These are phyloP conservation scores for Phalacrocorax aristotelis DNA, from an alignment of 2,113 vertebrate species.

Conservation along the genomic window DNA sequence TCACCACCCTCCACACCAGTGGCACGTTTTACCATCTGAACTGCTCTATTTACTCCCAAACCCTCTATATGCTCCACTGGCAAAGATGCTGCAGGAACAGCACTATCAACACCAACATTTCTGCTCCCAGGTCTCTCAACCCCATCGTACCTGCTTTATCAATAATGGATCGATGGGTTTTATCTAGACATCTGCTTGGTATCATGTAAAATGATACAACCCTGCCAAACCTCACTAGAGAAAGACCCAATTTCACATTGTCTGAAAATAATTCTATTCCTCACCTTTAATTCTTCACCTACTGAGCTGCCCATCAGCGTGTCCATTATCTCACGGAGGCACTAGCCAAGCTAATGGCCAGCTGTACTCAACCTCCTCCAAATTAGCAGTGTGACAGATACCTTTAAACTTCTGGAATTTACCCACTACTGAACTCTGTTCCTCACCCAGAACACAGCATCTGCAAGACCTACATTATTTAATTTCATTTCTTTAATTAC, in stretches of 20 bases:
- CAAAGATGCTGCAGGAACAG: background rate
- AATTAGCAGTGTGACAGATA: background rate
- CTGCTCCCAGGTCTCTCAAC: background rate
- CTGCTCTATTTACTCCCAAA: background rate
- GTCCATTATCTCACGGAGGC: background rate
- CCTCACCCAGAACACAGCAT: background rate
- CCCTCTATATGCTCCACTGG: background rate
- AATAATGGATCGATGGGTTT: fast-evolving
- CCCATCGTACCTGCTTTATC: background rate
- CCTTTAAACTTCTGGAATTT: background rate
- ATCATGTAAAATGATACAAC: background rate
- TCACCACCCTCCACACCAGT: background rate
- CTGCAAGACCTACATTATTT: background rate
- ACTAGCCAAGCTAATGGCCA: background rate
- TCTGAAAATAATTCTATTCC: background rate
- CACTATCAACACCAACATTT: background rate
- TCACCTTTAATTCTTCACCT: background rate
- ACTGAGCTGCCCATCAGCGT: background rate
- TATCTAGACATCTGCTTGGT: background rate
- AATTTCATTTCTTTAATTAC: background rate
- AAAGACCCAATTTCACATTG: background rate
- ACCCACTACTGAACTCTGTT: background rate
- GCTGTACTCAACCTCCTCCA: background rate
- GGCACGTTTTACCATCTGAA: background rate
- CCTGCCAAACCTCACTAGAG: background rate